Evolutionary conservation across 2,113 vertebrate genomes (phyloP).

Genomic region (Oryzias celebensis): DNA sequence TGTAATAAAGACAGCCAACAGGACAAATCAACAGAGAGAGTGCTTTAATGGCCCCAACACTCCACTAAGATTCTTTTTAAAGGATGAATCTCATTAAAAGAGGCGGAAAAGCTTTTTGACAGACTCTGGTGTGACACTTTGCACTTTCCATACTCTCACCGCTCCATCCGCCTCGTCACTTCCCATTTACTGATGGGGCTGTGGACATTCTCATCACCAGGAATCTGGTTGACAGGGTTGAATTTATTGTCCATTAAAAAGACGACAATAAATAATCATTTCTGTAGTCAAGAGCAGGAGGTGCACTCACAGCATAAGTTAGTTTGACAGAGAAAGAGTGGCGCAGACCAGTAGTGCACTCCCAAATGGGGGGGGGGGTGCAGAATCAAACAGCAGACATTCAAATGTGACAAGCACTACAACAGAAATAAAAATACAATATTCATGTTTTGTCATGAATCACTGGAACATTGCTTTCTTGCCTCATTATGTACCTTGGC

Average conservation of each 20-base stretch:
- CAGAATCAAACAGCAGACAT: constrained; percentile 39
- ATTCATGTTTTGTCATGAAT: constrained; percentile 48
- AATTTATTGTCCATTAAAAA: constrained; percentile 68
- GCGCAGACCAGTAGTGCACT: constrained; percentile 9
- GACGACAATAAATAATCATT: constrained; percentile 57
- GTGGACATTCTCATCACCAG: constrained; percentile 43
- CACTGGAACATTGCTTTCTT: constrained; percentile 33
- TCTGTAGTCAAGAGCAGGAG: constrained; percentile 33
- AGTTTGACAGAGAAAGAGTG: constrained; percentile 25
- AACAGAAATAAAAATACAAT: constrained; percentile 50
- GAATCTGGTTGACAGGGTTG: constrained; percentile 65
- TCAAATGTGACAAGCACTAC: constrained; percentile 38
- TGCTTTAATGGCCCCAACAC: constrained; percentile 49
- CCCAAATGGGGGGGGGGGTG: constrained; percentile 25
- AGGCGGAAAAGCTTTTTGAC: constrained; percentile 64
- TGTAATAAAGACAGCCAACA: constrained; percentile 43
- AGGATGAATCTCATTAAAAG: constrained; percentile 68
- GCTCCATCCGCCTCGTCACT: constrained; percentile 73
- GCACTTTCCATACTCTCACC: constrained; percentile 59
- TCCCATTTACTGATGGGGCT: constrained; percentile 65
- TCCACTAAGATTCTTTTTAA: constrained; percentile 55
- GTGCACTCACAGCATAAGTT: constrained; percentile 23
- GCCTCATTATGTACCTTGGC: constrained; percentile 55
- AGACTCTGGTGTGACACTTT: constrained; percentile 62
- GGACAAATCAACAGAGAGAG: constrained; percentile 46